Percentiles rank a stretch among this genome's conserved stretches.
Conservation (phyloP, 2,888 invertebrate species). For the Drosophila niveifrons region DNA sequence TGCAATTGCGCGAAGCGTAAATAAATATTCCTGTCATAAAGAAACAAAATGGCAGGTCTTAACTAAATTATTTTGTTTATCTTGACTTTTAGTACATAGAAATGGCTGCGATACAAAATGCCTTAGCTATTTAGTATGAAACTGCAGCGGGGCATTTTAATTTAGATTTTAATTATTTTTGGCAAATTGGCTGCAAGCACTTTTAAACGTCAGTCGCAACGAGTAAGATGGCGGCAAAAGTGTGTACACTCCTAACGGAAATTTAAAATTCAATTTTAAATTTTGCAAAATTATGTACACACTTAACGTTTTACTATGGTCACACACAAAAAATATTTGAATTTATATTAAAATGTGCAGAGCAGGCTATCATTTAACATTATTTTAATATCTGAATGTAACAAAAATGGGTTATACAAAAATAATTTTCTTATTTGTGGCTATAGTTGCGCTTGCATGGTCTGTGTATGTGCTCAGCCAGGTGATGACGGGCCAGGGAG, state of each 20-base stretch:
- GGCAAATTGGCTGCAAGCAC: no score
- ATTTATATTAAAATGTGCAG: neutral
- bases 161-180: no score
- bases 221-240: neutral
- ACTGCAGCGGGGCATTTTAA: no score
- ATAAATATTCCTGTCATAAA: neutral
- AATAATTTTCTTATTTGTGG: neutral
- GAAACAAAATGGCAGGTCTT: neutral
- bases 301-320: neutral
- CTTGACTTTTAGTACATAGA: neutral
- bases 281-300: neutral
- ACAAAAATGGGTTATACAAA: slow-evolving; percentile 27
- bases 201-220: no score
- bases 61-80: neutral
- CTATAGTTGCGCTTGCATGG: slow-evolving; percentile 86
- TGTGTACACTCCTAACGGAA: no score
- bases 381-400: neutral
- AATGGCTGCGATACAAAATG: no score
- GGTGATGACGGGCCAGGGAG: slow-evolving; percentile 93
- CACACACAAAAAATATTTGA: neutral
- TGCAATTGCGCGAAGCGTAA: neutral
- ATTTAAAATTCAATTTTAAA: no score
- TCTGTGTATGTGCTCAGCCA: slow-evolving; percentile 84
- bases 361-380: neutral
- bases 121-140: no score